These are phyloP conservation scores for Phyllostomus hastatus DNA, from an alignment of 2,113 vertebrate genomes.

Conservation along the genomic window DNA sequence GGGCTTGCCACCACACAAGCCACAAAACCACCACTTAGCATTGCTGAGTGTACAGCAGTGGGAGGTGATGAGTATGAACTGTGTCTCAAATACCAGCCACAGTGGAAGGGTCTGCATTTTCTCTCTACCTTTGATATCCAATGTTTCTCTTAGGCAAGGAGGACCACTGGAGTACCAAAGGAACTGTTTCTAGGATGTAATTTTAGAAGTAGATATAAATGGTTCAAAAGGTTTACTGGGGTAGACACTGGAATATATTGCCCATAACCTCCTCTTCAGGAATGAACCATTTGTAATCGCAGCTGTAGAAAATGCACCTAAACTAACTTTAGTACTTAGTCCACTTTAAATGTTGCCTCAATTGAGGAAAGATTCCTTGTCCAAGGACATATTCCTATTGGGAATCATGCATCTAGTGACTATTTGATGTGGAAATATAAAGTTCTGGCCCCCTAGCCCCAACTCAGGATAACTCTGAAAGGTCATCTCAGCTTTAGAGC, in stretches of 20 bases:
- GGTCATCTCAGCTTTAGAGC: background rate
- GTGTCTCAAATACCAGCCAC: too few relatives aligned
- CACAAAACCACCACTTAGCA: background rate
- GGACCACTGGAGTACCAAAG: background rate
- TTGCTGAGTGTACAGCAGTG: rapidly evolving
- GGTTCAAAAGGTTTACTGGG: background rate
- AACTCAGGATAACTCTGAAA: background rate
- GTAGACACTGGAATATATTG: background rate
- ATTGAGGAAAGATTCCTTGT: background rate
- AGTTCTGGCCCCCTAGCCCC: rapidly evolving
- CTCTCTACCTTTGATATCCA: background rate
- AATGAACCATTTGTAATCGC: background rate
- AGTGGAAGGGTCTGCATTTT: background rate
- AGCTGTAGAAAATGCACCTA: background rate
- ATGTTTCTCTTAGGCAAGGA: background rate
- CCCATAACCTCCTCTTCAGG: background rate
- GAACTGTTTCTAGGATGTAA: background rate
- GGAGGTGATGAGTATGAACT: background rate
- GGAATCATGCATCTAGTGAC: background rate
- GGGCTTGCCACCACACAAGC: background rate
- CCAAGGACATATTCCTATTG: background rate
- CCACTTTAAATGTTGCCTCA: background rate
- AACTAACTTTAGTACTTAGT: background rate
- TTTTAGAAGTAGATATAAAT: background rate
- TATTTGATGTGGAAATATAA: background rate